phyloP scores from a whole-genome alignment of 1,140 invertebrate genomes.

The Pararge aegeria region DNA sequence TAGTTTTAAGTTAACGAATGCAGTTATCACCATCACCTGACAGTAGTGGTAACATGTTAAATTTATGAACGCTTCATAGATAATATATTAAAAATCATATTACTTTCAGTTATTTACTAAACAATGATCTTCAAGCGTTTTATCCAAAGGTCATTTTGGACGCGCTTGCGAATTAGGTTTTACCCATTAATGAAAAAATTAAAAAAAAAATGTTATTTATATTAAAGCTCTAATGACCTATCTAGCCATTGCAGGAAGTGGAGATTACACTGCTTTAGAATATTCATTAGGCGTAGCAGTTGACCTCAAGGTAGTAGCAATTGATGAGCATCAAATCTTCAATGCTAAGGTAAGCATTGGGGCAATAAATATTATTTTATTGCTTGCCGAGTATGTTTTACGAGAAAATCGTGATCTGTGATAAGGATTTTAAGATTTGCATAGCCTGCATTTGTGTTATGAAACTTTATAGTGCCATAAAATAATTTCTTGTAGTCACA shows the following conservation, averaged over 20 bases:
- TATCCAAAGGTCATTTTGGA: not conserved
- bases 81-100: no score
- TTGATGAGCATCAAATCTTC: not conserved
- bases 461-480: not conserved
- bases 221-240: slow-evolving; percentile 1
- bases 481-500: no score
- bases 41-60: no score
- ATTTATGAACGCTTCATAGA: no score
- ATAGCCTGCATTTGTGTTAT: not conserved
- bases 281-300: slow-evolving; percentile 28
- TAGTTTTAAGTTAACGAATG: no score
- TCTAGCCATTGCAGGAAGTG: slow-evolving; percentile 17
- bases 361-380: slow-evolving; percentile 9
- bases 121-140: not conserved
- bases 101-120: no score
- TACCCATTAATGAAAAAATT: not conserved
- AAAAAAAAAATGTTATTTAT: not conserved
- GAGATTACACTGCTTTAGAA: slow-evolving; percentile 19
- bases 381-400: slow-evolving; percentile 1
- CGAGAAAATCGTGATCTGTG: slow-evolving; percentile 13
- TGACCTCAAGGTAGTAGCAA: slow-evolving; percentile 17
- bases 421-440: slow-evolving; percentile 24
- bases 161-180: not conserved
- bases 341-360: slow-evolving; percentile 4
- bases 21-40: no score